Base-by-base conservation (phyloP, 2,797 vertebrate genomes). In the Spatula versicolor region DNA sequence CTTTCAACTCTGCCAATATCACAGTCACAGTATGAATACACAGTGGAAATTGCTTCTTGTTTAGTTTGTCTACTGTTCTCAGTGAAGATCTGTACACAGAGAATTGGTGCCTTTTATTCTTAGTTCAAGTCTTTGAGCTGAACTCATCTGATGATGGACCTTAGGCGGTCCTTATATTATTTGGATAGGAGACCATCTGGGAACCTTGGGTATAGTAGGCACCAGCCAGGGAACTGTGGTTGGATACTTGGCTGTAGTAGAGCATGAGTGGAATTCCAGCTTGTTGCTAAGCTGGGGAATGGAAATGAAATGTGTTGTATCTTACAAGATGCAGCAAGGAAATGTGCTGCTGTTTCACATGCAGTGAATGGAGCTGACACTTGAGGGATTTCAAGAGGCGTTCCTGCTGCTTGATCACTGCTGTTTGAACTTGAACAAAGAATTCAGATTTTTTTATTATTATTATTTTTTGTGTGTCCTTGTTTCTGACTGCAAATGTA, bases 391-490 rank as follows among this genome's bases (percentile, higher is more conserved):
- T 68, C 23, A 25, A 50, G 48, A 28, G 35, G 7, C 58, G 25
- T 48, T 50, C 68, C 63, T 79, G 37, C 48, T 25, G 59, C 12
- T 79, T 45, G 48, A 13, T 56, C 35, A 63, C 31, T 28, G 26
- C 23, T 59, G 33, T 39, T 45, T 45, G 58, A 76, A 37, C 59
- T 35, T 30, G 39, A 86, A 55, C 28, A 73, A 64, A 48, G 41
- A 4, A 0, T 10, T 30, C 25, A 28, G 31, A 18, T 9, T 11
- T 15, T 35, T 39, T 28, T 15, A n/a, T n/a, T n/a, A n/a, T n/a
- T n/a, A n/a, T n/a, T n/a, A n/a, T 39, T 37, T 31, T 15, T 39
- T 15, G 23, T 15, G 23, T 15, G 15, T 50, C 16, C 26, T 68
- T 13, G 6, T 59, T 67, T 86, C 39, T 72, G 55, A 20, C 35